These are phyloP conservation scores for Holcopasites calliopsidis DNA, from an alignment of 1,140 invertebrate species.

Conservation along the genomic window DNA sequence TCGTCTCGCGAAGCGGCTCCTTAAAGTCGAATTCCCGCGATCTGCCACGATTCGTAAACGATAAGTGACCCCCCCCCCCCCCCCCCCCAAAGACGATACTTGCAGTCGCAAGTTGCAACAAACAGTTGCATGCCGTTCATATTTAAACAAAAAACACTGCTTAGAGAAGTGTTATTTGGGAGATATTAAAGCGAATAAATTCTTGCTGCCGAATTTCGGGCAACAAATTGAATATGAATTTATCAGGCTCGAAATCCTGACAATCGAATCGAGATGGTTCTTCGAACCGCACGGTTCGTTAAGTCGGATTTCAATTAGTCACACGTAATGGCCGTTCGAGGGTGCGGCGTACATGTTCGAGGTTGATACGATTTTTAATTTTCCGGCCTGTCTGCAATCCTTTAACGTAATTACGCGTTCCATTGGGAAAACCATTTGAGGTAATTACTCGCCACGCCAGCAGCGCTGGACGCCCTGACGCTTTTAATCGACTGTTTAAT, in stretches of 20 bases:
- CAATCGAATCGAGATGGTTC: not conserved
- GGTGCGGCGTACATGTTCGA: conserved; percentile 27
- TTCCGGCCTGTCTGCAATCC: conserved; percentile 34
- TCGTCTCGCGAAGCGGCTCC: conserved; percentile 12
- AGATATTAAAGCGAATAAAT: too few relatives aligned
- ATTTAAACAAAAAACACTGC: too few relatives aligned
- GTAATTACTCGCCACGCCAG: conserved; percentile 38
- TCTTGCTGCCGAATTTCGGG: not conserved
- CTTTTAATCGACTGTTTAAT: conserved; percentile 47
- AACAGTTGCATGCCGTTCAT: too few relatives aligned
- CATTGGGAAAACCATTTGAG: conserved; percentile 47
- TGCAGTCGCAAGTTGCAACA: too few relatives aligned
- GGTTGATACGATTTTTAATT: conserved; percentile 43
- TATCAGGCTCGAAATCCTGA: not conserved
- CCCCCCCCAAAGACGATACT: not conserved
- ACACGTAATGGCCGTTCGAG: conserved; percentile 27
- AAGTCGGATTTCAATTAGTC: conserved; percentile 38
- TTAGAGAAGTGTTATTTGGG: too few relatives aligned
- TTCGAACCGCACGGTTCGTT: conserved; percentile 1
- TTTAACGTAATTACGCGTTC: conserved; percentile 48
- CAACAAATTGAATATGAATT: not conserved
- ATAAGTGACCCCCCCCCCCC: not conserved
- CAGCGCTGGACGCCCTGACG: not conserved
- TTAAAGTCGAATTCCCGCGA: conserved; percentile 3
- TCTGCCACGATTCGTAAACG: conserved; percentile 32